Conservation (phyloP, 2,888 invertebrate genomes). For the Caenorhabditis sp. region DNA sequence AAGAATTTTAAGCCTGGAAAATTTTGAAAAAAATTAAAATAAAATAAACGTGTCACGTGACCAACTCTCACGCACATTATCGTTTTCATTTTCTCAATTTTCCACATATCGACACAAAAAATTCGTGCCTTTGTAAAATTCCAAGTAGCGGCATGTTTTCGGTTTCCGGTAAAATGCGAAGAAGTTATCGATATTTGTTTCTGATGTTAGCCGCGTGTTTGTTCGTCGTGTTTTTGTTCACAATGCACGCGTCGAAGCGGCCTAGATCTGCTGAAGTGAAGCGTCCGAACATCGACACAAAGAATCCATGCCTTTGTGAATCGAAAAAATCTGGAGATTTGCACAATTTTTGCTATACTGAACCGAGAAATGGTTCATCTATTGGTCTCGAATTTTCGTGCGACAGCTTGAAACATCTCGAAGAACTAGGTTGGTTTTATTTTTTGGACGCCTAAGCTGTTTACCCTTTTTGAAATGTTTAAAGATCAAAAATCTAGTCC, state of each 20-base stretch:
- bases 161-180: constrained; percentile 6
- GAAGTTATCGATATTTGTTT: constrained; percentile 10
- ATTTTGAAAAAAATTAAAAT: not conserved
- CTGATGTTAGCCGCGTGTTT: constrained; percentile 26
- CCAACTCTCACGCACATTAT: not conserved
- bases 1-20: not conserved
- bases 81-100: not conserved
- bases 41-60: not conserved
- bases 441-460: no score
- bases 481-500: no score
- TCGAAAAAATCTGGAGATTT: constrained; percentile 7
- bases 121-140: no score
- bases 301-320: not conserved
- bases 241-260: no score
- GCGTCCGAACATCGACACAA: not conserved
- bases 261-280: not conserved
- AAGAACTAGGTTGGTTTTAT: constrained; percentile 8
- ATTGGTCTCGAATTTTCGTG: constrained; percentile 24
- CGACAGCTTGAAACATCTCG: constrained; percentile 6
- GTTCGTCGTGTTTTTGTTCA: constrained; percentile 18
- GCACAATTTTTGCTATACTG: constrained; percentile 19
- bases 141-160: not conserved
- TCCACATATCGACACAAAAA: no score
- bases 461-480: no score
- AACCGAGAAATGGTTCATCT: constrained; percentile 16